Conservation (phyloP, 2,113 vertebrate genomes). For the Delphinus delphis region DNA sequence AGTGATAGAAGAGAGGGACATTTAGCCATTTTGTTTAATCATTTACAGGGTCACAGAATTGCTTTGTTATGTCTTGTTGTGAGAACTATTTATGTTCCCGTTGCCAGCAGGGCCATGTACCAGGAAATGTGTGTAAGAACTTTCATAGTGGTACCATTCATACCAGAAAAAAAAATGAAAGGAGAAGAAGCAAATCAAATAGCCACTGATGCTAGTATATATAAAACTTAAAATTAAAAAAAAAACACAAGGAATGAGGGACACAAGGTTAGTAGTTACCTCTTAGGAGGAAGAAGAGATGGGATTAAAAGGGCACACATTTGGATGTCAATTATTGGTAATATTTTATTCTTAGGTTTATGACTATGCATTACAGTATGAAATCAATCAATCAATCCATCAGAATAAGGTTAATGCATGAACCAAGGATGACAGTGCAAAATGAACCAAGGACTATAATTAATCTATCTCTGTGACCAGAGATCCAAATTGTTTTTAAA, state of each 20-base stretch:
- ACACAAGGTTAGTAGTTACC: neutral
- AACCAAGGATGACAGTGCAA: neutral
- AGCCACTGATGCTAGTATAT: neutral
- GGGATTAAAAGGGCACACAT: neutral
- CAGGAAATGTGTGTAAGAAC: neutral
- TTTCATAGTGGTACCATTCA: neutral
- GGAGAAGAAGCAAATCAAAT: neutral
- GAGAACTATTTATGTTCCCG: neutral
- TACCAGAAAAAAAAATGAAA: neutral
- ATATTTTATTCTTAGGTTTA: neutral
- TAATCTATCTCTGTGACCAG: neutral
- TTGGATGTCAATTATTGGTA: neutral
- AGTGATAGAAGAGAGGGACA: neutral
- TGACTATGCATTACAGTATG: neutral
- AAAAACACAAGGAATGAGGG: neutral
- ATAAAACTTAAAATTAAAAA: neutral
- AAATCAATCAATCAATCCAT: slow-evolving; percentile 22
- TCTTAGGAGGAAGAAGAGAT: neutral
- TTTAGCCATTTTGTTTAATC: neutral
- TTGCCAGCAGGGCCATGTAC: neutral
- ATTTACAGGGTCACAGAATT: neutral
- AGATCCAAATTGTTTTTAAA: slow-evolving; percentile 42
- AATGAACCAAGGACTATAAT: neutral
- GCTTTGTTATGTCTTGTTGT: neutral
- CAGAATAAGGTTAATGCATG: neutral